Base-by-base conservation (phyloP, 92 coral and sea anemone genomes). In the Parazoanthus atlanticus region DNA sequence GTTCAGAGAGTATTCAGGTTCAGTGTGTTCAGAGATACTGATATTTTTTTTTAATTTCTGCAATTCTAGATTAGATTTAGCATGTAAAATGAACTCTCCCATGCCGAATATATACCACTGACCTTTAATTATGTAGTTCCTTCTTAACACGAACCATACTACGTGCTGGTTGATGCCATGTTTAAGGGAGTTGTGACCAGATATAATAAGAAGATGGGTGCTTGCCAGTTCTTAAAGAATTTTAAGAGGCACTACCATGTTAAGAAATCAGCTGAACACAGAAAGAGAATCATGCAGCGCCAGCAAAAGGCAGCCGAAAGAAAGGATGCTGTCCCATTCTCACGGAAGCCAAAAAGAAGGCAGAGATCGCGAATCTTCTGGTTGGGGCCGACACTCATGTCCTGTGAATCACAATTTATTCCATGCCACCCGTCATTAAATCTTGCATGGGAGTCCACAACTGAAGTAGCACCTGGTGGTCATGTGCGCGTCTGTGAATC, bases 261-360 rank as follows among this genome's bases (percentile, higher is more conserved):
- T 66, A 78, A 88, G 52, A 88, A 58, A 73, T 73, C 85, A 36
- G 85, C 85, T 56, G 90, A 81, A 19, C 85, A 88, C 67, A 30
- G 90, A 73, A 74, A 88, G 73, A 61, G 38, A 30, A 83, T 88
- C n/a, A 79, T 88, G 40, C 78, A 88, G 56, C 47, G 78, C 49
- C 73, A 83, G 67, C 30, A 31, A 75, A 26, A 17, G 52, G 79
- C 52, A 75, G 54, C 52, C 3, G 58, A 8, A 29, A 76, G 17
- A 76, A 76, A 76, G 52, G 80, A 76, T 23, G 31, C 21, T 6
- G 11, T 76, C 25, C n/a, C 30, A 6, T 19, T 76, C 30, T 26
- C 29, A 40, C 11, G 5, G 56, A 76, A 41, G 38, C 33, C 33
- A 25, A 74, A 74, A 12, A 31, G 33, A 74, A 74, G 78, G 33